A percentile compares a stretch with the other conserved stretches of the same genome.
Conservation (phyloP, 2,888 invertebrate genomes). For the Zaprionus bogoriensis region DNA sequence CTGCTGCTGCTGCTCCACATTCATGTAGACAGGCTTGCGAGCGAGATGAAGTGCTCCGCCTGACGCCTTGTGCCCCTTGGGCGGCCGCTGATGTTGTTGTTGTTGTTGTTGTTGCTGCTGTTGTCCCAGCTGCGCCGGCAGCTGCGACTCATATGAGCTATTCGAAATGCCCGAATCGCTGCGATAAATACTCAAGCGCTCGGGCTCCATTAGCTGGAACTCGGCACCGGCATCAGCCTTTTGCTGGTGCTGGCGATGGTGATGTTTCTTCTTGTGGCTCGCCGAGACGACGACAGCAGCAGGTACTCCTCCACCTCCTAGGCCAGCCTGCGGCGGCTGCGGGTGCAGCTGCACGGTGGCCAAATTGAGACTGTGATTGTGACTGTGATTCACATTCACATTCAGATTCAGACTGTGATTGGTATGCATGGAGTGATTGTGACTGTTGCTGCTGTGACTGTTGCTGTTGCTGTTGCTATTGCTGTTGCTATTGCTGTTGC, state of each 20-base stretch:
- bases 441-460: not conserved
- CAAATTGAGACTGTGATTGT: conserved; percentile 36
- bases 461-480: not conserved
- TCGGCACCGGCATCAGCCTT: conserved; percentile 62
- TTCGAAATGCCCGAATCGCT: conserved; percentile 83
- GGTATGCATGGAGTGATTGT: not conserved
- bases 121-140: conserved; percentile 45
- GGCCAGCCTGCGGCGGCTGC: conserved; percentile 38
- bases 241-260: conserved; percentile 81
- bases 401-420: conserved; percentile 26
- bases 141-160: conserved; percentile 84
- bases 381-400: conserved; percentile 13
- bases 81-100: conserved; percentile 53
- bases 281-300: conserved; percentile 52
- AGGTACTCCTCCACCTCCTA: not conserved
- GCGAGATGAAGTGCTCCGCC: conserved; percentile 33
- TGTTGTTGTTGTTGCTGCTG: conserved; percentile 57
- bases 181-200: conserved; percentile 82
- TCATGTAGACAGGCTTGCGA: conserved; percentile 71
- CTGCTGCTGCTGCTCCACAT: conserved; percentile 54
- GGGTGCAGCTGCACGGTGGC: conserved; percentile 73
- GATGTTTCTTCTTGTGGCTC: conserved; percentile 79
- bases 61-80: conserved; percentile 57
- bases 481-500: conserved; percentile 42
- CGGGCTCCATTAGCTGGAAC: conserved; percentile 80